A percentile compares a stretch with the other conserved stretches of the same genome.
These are phyloP conservation scores for Centroberyx gerrardi DNA, from an alignment of 2,797 vertebrate genomes.

Conservation along the genomic window DNA sequence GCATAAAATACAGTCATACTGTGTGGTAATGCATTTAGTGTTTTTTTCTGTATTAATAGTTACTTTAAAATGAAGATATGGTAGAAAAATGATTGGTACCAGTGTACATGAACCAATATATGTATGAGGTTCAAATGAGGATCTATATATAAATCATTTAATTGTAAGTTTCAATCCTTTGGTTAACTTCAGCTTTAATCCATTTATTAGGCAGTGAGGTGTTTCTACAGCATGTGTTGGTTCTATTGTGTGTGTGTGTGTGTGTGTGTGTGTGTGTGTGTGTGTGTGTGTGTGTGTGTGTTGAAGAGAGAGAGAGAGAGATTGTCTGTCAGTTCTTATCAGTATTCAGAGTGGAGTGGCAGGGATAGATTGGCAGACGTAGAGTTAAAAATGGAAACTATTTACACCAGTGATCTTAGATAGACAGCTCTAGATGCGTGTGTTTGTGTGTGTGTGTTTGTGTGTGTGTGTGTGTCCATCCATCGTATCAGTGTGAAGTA, in stretches of 20 bases:
- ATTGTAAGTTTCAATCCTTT: no score
- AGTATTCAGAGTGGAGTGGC: slow-evolving; percentile 16
- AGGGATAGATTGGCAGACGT: slow-evolving; percentile 45
- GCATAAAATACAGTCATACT: no score
- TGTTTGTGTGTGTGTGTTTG: not conserved
- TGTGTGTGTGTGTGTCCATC: not conserved
- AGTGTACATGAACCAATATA: no score
- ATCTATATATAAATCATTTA: no score
- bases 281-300: not conserved
- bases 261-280: not conserved
- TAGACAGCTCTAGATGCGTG: slow-evolving; percentile 2
- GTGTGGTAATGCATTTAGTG: no score
- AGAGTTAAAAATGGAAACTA: slow-evolving; percentile 68
- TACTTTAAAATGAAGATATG: no score
- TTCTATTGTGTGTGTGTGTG: not conserved
- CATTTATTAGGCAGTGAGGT: no score
- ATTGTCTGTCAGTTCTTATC: slow-evolving; percentile 37
- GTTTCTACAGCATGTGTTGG: no score
- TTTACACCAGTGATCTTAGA: slow-evolving; percentile 41
- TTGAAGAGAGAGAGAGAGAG: not conserved
- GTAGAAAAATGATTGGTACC: no score
- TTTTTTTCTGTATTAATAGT: no score
- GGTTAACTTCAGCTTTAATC: no score
- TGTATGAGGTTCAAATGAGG: no score
- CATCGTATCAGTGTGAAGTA: slow-evolving; percentile 59